phyloP scores from a whole-genome alignment of 2,113 vertebrate genomes.

The Camelus bactrianus region DNA sequence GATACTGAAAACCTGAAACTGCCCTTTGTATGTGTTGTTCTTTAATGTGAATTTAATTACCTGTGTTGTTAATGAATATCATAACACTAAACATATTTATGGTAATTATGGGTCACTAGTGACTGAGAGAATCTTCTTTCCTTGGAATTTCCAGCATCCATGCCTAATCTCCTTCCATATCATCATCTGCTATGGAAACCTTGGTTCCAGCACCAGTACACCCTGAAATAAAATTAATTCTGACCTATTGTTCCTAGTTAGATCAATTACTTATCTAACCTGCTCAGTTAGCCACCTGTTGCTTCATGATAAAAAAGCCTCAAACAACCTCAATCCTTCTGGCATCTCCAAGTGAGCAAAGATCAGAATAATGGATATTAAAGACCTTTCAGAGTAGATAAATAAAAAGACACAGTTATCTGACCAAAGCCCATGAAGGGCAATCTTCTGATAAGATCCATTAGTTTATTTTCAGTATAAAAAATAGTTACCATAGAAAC shows the following conservation, averaged over 20 bases:
- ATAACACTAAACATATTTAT: background rate
- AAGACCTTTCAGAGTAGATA: background rate
- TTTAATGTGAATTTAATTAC: background rate
- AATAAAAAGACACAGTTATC: slow-evolving; percentile 23
- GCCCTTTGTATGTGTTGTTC: background rate
- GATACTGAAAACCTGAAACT: background rate
- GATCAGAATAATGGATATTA: background rate
- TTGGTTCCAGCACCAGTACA: background rate
- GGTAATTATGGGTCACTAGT: background rate
- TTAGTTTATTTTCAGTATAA: slow-evolving; percentile 69
- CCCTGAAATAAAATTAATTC: background rate
- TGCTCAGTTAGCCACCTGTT: background rate
- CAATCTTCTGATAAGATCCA: slow-evolving; percentile 47
- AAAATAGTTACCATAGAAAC: slow-evolving; percentile 65
- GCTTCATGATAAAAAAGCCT: background rate
- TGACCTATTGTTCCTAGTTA: background rate
- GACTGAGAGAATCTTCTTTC: background rate
- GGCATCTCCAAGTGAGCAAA: background rate
- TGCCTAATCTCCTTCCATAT: background rate
- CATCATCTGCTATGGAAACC: background rate
- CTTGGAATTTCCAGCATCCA: background rate
- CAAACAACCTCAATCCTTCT: background rate
- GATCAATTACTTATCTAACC: background rate
- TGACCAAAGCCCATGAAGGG: background rate
- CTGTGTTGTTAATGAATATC: background rate